Conservation (phyloP, 2,888 invertebrate species). For the Mantis religiosa region DNA sequence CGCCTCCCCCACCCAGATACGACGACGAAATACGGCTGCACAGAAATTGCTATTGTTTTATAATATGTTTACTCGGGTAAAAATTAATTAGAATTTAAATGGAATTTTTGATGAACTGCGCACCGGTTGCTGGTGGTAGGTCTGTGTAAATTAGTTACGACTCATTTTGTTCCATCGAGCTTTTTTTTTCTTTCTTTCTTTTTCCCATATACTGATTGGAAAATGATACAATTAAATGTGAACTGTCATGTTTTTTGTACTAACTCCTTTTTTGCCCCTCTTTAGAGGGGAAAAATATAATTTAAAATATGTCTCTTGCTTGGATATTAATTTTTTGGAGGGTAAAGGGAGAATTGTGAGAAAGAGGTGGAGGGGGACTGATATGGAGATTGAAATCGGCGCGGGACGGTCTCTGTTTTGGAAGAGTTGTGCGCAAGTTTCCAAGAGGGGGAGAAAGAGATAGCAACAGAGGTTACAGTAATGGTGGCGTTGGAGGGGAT, state of each 20-base stretch:
- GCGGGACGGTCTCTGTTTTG: conserved; percentile 43
- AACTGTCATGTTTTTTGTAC: conserved; percentile 10
- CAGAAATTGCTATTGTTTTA: conserved; percentile 14
- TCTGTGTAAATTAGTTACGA: conserved; percentile 16
- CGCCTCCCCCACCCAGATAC: background rate
- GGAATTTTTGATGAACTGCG: conserved; percentile 17
- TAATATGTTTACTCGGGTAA: conserved; percentile 17
- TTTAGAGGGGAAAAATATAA: conserved; percentile 1
- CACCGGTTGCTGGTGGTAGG: conserved; percentile 1
- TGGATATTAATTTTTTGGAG: conserved; percentile 10
- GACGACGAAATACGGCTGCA: background rate
- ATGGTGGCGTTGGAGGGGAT: conserved; percentile 36
- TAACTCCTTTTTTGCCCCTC: background rate
- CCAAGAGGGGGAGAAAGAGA: conserved; percentile 25
- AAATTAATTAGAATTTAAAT: conserved; percentile 19
- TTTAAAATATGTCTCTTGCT: conserved; percentile 16
- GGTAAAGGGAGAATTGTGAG: background rate
- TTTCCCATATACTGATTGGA: conserved; percentile 9
- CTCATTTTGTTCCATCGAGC: conserved; percentile 14
- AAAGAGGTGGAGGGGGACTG: background rate
- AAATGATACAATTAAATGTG: conserved; percentile 17
- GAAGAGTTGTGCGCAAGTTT: conserved; percentile 42
- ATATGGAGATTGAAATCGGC: conserved; percentile 48
- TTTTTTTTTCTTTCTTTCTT: background rate
- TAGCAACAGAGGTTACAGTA: conserved; percentile 32